Evolutionary conservation across 2,113 vertebrate genomes (phyloP), one percentile per base, ranked within the genome.

Genomic region (Corynorhinus townsendii): DNA sequence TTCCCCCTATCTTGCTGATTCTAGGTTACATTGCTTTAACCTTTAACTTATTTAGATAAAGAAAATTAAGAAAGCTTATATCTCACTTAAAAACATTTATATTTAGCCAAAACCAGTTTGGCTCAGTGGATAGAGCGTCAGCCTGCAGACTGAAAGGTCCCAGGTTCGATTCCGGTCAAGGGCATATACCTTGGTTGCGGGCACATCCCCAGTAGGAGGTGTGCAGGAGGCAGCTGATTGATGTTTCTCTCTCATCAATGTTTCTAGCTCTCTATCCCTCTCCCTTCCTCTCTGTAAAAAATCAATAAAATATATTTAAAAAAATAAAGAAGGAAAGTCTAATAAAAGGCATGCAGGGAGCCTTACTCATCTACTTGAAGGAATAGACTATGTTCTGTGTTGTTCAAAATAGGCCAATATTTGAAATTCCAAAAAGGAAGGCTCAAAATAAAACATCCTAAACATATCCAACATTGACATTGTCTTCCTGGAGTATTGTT

Each of bases 31-130:
- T 19, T 30, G 87, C 45, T 33, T 56, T 35, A 86, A 22, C 4
- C 20, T 89, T 76, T 75, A 52, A 38, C 72, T 84, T 92, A 80
- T 68, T 91, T 5, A 82, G n/a, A 84, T 72, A 80, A 89, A 91
- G 62, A 72, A 33, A 11, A 45, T 80, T n/a, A 81, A 28, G 76
- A 81, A 86, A 77, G 68, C 7, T 45, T 45, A 43, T 40, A 83
- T 68, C 28, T 77, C 45, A 82, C 79, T 86, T 84, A 17, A 54
- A 75, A 81, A 59, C 47, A 69, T 0, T 52, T 72, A 5, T 11
- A 28, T 56, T 75, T 54, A n/a, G n/a, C n/a, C n/a, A n/a, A n/a
- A n/a, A n/a, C n/a, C n/a, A n/a, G n/a, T n/a, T n/a, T n/a, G n/a
- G n/a, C n/a, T n/a, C n/a, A n/a, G n/a, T n/a, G n/a, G n/a, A n/a